Percentiles rank a stretch among this genome's conserved stretches.
phyloP scores from a whole-genome alignment of 2,888 invertebrate genomes.

The Dioctria rufipes region DNA sequence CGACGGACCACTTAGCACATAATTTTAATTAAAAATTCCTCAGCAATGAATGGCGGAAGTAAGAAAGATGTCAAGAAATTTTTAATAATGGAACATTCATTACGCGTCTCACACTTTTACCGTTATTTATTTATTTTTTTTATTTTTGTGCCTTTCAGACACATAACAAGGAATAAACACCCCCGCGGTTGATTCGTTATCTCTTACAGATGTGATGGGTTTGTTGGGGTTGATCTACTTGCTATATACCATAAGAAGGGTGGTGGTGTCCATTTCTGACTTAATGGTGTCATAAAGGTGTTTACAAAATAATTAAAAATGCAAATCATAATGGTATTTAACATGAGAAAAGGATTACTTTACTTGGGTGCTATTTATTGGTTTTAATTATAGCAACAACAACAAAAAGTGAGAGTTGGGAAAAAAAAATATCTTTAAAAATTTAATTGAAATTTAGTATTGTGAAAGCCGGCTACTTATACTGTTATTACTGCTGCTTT shows the following conservation, averaged over 20 bases:
- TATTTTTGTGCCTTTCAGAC: conserved; percentile 1
- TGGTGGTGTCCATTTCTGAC: neutral
- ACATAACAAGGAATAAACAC: neutral
- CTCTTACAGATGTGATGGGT: neutral
- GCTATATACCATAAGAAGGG: neutral
- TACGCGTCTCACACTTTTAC: neutral
- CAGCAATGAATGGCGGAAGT: conserved; percentile 28
- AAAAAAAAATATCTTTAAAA: neutral
- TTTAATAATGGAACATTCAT: conserved; percentile 42
- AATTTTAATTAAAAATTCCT: conserved; percentile 48
- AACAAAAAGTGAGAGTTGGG: neutral
- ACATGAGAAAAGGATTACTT: neutral
- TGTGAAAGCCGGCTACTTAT: neutral
- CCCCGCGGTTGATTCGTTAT: conserved; percentile 1
- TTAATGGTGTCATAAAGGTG: conserved; percentile 3
- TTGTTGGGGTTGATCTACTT: neutral
- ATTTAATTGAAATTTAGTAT: neutral
- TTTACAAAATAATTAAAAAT: conserved; percentile 28
- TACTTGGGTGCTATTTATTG: neutral
- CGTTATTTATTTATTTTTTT: no score
- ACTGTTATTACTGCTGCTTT: no score
- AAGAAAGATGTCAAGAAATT: conserved; percentile 37
- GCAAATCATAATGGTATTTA: conserved; percentile 25
- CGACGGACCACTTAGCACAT: conserved; percentile 42
- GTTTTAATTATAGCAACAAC: conserved; percentile 10